These are phyloP conservation scores for Hypsopygia costalis DNA, from an alignment of 2,888 invertebrate species.

Conservation along the genomic window DNA sequence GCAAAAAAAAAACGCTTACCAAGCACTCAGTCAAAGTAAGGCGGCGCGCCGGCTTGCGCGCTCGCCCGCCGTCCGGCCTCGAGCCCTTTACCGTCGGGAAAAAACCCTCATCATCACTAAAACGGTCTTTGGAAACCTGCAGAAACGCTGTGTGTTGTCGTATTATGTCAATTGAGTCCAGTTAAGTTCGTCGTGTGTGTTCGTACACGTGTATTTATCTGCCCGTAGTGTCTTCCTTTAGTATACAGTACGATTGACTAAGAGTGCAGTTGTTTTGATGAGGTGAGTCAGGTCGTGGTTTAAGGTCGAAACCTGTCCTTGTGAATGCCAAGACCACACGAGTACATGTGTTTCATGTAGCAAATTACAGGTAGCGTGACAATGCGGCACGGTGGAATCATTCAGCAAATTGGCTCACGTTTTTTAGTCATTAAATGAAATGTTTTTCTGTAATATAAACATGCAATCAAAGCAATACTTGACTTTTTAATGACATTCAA, in stretches of 20 bases:
- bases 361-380: constrained; percentile 54
- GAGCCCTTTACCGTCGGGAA: constrained; percentile 56
- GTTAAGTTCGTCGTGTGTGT: constrained; percentile 30
- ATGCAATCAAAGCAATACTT: neutral
- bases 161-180: constrained; percentile 60
- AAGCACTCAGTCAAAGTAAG: constrained; percentile 64
- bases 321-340: constrained; percentile 40
- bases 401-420: constrained; percentile 43
- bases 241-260: constrained; percentile 41
- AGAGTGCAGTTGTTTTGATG: constrained; percentile 60
- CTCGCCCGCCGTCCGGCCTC: constrained; percentile 74
- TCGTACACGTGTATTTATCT: constrained; percentile 33
- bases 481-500: neutral
- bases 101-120: constrained; percentile 58
- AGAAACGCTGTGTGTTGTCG: constrained; percentile 37
- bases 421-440: constrained; percentile 18
- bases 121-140: constrained; percentile 46
- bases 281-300: constrained; percentile 52
- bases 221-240: constrained; percentile 65
- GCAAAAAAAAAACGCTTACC: constrained; percentile 52
- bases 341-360: constrained; percentile 32
- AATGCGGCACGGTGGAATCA: constrained; percentile 32
- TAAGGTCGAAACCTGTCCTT: constrained; percentile 61
- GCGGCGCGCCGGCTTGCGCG: constrained; percentile 80
- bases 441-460: neutral